Conservation (phyloP, 2,113 vertebrate genomes). For the Perca schrenkii region DNA sequence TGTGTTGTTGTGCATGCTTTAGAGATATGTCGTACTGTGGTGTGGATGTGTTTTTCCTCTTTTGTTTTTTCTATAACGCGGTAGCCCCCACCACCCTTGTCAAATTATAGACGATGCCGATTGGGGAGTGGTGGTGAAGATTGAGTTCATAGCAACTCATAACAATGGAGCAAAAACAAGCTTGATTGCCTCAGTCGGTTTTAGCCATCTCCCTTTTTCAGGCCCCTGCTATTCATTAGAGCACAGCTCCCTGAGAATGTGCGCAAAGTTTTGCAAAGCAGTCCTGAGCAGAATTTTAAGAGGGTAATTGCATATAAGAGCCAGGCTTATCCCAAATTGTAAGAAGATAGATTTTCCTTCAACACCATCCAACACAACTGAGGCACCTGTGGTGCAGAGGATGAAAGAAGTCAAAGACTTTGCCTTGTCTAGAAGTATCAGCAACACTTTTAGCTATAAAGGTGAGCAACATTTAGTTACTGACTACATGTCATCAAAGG, state of each 20-base stretch:
- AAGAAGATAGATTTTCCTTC: neutral
- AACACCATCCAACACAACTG: neutral
- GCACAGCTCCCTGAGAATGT: conserved; percentile 14
- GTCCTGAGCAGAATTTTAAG: conserved; percentile 68
- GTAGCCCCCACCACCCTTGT: neutral
- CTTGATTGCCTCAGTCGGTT: conserved; percentile 25
- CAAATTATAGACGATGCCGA: conserved; percentile 14
- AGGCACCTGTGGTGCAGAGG: neutral
- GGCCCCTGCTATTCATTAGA: conserved; percentile 68
- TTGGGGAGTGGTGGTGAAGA: conserved; percentile 29
- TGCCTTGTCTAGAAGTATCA: neutral
- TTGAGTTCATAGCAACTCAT: conserved; percentile 32
- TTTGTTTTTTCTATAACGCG: conserved; percentile 35
- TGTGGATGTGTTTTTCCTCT: conserved; percentile 15
- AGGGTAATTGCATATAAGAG: conserved; percentile 10
- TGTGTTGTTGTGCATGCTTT: conserved; percentile 21
- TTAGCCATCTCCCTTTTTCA: conserved; percentile 38
- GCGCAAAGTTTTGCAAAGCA: conserved; percentile 26
- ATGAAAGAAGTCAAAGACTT: neutral
- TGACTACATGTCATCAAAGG: neutral
- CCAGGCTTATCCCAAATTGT: neutral
- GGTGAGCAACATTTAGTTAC: neutral
- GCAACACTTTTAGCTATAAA: neutral
- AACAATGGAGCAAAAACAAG: conserved; percentile 52
- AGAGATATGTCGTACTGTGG: conserved; percentile 14